Evolutionary conservation across 2,888 invertebrate genomes (phyloP).

Genomic region (Eremobia ochroleuca): DNA sequence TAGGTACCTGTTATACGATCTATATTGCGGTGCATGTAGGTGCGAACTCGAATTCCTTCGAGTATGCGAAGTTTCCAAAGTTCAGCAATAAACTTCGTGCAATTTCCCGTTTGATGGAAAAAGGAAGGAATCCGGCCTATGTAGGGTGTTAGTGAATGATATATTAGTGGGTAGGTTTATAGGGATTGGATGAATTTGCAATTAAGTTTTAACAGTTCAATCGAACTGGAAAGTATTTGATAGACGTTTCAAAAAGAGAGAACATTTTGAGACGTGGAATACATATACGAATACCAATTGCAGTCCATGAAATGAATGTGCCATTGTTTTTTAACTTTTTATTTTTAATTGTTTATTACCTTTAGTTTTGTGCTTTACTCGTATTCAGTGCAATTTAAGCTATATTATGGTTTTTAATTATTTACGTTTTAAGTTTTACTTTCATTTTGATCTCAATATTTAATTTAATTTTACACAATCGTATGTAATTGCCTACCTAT

Average conservation of each 20-base stretch:
- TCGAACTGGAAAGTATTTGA: background rate
- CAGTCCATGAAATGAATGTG: too few species aligned
- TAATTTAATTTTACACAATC: background rate
- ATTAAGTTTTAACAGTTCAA: background rate
- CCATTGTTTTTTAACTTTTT: background rate
- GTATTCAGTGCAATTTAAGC: background rate
- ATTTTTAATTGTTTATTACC: background rate
- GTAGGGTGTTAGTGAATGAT: background rate
- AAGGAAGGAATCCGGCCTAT: slow-evolving; percentile 16
- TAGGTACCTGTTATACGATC: slow-evolving; percentile 15
- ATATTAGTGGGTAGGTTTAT: background rate
- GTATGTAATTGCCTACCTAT: background rate
- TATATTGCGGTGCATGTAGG: slow-evolving; percentile 34
- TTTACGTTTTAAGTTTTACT: background rate
- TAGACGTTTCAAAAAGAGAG: background rate
- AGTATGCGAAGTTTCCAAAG: slow-evolving; percentile 39
- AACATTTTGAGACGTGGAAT: background rate
- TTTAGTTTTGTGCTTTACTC: background rate
- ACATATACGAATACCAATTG: background rate
- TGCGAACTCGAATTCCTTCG: slow-evolving; percentile 32
- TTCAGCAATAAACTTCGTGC: slow-evolving; percentile 51
- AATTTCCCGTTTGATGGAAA: slow-evolving; percentile 47
- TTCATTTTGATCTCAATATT: background rate
- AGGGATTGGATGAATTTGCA: background rate
- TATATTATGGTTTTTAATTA: background rate